Conservation (phyloP, 1,140 invertebrate species). For the Mercenaria mercenaria region DNA sequence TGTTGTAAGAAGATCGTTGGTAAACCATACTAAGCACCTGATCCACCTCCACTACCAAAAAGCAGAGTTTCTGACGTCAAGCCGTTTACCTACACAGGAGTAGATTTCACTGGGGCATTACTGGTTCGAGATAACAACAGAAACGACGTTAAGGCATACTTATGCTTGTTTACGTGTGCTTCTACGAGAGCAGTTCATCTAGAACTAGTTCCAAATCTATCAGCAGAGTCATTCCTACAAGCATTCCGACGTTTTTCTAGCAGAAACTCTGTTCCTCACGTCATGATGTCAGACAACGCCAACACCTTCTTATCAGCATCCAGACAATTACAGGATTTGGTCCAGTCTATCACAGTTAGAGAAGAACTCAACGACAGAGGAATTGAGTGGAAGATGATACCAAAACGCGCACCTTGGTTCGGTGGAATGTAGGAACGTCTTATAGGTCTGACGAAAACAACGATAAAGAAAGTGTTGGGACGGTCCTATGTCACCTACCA, state of each 20-base stretch:
- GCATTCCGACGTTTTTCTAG: constrained; percentile 52
- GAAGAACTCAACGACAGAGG: constrained; percentile 15
- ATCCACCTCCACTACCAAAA: constrained; percentile 2
- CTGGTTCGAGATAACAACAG: background rate
- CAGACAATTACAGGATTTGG: background rate
- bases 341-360: background rate
- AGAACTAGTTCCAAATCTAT: background rate
- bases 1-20: background rate
- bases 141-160: background rate
- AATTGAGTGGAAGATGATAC: constrained; percentile 36
- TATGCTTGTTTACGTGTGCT: constrained; percentile 9
- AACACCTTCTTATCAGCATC: constrained; percentile 22
- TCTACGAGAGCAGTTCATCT: constrained; percentile 15
- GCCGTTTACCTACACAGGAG: background rate
- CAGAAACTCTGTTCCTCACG: constrained; percentile 15
- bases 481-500: no score
- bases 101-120: background rate
- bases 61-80: background rate
- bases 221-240: constrained; percentile 43
- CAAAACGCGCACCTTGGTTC: constrained; percentile 84
- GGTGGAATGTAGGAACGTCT: no score
- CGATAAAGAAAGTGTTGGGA: no score
- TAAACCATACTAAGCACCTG: background rate
- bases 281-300: constrained; percentile 60
- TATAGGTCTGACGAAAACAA: no score